Evolutionary conservation across 2,113 vertebrate genomes (phyloP), one percentile per base, ranked within the genome.

Genomic region (Turnix velox): DNA sequence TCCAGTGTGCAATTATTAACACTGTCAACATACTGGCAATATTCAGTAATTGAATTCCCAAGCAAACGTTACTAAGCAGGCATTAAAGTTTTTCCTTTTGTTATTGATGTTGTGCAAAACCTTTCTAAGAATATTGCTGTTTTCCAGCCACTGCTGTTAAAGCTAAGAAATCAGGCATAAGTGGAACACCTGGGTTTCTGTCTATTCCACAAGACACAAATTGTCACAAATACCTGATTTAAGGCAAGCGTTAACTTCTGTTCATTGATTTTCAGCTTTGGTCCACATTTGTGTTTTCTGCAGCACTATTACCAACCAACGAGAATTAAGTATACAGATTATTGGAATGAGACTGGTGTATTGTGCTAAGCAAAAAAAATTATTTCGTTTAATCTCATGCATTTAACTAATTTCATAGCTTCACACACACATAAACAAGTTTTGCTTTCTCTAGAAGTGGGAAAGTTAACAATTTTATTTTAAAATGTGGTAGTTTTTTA

Each of bases 1-100:
- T 86, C 93, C 61, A 31, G 40, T 2, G 6, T 78, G 90, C 22
- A 88, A 87, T 96, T 92, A 96, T 90, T 96, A 97, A 88, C 49
- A 84, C 86, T 82, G 95, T 94, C 84, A 90, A 80, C 78, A 66
- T 42, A 91, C 66, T 39, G 85, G 92, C 94, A 94, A 82, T 40
- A 84, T 88, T 61, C 96, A 65, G 59, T 88, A 95, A 94, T 59
- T 94, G 87, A 92, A 95, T 75, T 72, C 89, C 22, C 14, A 2
- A 67, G 90, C 63, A 85, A 88, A 92, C 4, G 35, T 91, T 72
- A 86, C 87, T 68, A 90, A 95, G 83, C 66, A 2, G 76, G 83
- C 91, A 75, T 81, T 87, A 92, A 93, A 84, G 91, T 48, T 94
- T 52, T 88, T 67, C 80, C 88, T 92, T 61, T 67, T 15, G 37